These are phyloP conservation scores for Aphis gossypii DNA, from an alignment of 1,140 invertebrate species.

Conservation along the genomic window DNA sequence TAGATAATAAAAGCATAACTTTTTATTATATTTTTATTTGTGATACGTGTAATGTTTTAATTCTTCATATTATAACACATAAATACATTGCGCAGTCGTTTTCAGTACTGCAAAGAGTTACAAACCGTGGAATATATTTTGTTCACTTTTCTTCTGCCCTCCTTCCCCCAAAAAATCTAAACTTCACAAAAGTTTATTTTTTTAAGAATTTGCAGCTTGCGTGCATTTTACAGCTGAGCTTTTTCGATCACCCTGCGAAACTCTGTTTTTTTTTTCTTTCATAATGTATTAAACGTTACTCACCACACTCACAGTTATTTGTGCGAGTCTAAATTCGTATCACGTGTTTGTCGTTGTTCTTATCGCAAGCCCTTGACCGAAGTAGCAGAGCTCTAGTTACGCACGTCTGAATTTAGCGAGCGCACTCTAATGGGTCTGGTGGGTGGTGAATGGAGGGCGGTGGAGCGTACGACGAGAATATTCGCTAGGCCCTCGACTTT, in stretches of 20 bases:
- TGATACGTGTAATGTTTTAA: background rate
- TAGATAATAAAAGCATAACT: background rate
- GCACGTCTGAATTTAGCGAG: background rate
- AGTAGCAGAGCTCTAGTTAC: background rate
- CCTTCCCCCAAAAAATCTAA: background rate
- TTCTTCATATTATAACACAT: too few species aligned
- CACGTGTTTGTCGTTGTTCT: background rate
- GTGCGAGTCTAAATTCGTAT: background rate
- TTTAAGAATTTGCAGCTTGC: background rate
- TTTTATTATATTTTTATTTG: background rate
- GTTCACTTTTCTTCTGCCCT: background rate
- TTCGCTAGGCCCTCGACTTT: background rate
- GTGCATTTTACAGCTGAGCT: background rate
- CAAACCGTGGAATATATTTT: background rate
- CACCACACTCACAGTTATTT: background rate
- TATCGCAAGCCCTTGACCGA: background rate
- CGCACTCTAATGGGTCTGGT: background rate
- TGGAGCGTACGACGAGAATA: background rate
- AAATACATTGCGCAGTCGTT: too few species aligned
- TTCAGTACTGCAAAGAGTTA: background rate
- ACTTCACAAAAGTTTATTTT: background rate
- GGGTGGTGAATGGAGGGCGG: too few species aligned
- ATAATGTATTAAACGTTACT: background rate
- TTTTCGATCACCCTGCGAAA: background rate
- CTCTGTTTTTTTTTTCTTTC: background rate